Evolutionary conservation across 2,888 invertebrate genomes (phyloP).

Genomic region (Microplitis manilae): DNA sequence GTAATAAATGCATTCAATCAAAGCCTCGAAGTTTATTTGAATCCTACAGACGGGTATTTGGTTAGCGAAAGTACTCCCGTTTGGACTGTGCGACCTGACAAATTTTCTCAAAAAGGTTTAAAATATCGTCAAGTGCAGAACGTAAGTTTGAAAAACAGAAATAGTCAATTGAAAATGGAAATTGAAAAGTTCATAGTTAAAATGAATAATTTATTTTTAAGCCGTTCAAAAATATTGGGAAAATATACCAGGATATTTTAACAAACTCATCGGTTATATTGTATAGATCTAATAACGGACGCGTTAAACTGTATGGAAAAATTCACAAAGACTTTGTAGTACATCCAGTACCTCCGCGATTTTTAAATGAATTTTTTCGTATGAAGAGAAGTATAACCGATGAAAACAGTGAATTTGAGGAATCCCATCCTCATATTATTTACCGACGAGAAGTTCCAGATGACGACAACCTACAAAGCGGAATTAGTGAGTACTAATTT

Average conservation of each 20-base stretch:
- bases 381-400: constrained; percentile 34
- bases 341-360: constrained; percentile 51
- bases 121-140: constrained; percentile 50
- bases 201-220: constrained; percentile 17
- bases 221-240: constrained; percentile 14
- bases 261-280: constrained; percentile 29
- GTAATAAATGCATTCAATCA: constrained; percentile 54
- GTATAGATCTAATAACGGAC: neutral
- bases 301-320: constrained; percentile 25
- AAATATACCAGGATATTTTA: constrained; percentile 28
- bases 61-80: constrained; percentile 57
- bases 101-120: constrained; percentile 49
- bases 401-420: constrained; percentile 34
- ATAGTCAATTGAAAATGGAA: neutral
- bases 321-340: constrained; percentile 46
- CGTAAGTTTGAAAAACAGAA: constrained; percentile 46
- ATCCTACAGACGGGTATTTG: constrained; percentile 59
- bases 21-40: constrained; percentile 56
- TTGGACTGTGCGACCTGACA: constrained; percentile 55
- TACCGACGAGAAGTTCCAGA: constrained; percentile 48
- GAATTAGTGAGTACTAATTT: constrained; percentile 24
- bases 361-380: constrained; percentile 42
- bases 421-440: constrained; percentile 57
- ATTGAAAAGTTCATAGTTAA: neutral
- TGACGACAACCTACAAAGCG: constrained; percentile 21